Conservation (phyloP, 2,113 vertebrate genomes). For the Drymodes brunneopygia region DNA sequence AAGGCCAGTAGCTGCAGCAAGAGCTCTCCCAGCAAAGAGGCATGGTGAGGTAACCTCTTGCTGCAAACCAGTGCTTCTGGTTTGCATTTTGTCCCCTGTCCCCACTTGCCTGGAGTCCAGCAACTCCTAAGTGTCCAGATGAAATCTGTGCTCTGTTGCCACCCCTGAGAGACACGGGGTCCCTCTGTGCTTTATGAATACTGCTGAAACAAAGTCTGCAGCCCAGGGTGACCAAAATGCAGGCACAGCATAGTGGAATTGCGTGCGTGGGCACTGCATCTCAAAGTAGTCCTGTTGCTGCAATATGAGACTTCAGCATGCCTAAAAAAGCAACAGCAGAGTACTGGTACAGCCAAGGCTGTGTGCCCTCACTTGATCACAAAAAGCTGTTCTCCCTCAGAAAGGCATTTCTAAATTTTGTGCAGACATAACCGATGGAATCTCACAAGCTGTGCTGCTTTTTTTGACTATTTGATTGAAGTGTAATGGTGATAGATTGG, state of each 20-base stretch:
- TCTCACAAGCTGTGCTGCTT: neutral
- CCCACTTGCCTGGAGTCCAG: neutral
- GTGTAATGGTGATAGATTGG: neutral
- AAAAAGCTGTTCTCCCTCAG: conserved; percentile 16
- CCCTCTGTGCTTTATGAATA: neutral
- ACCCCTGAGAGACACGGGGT: neutral
- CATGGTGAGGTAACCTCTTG: neutral
- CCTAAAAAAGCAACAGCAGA: conserved; percentile 21
- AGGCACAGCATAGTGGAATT: neutral
- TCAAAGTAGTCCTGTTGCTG: neutral
- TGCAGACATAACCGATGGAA: neutral
- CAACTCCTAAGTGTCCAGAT: neutral
- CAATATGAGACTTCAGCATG: neutral
- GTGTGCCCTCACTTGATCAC: neutral
- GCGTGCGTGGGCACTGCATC: neutral
- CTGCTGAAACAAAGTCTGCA: neutral
- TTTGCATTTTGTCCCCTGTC: neutral
- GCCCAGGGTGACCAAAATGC: neutral
- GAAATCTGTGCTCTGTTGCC: neutral
- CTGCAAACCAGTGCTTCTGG: accelerated
- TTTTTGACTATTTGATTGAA: conserved; percentile 5
- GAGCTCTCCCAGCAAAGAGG: neutral
- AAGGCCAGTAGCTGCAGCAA: neutral
- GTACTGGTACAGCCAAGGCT: neutral
- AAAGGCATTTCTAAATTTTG: conserved; percentile 7